A percentile compares a stretch with the other conserved stretches of the same genome.
Conservation (phyloP, 2,113 vertebrate species). For the Triplophysa siluroides region DNA sequence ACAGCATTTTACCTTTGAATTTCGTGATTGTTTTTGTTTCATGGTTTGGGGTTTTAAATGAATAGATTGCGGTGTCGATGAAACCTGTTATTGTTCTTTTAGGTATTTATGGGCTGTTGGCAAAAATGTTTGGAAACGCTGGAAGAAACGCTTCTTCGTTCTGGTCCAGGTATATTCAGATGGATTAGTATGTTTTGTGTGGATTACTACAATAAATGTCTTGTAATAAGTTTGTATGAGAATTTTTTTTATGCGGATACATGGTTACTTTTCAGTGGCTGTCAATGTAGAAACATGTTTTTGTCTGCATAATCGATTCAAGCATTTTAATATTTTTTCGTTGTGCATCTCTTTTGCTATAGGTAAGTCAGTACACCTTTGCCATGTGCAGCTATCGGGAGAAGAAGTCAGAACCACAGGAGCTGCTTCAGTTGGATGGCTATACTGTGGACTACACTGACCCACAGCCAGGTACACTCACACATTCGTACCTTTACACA, state of each 20-base stretch:
- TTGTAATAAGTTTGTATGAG: no score
- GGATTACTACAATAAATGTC: no score
- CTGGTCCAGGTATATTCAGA: conserved; percentile 87
- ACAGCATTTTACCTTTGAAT: neutral
- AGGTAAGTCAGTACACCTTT: conserved; percentile 99
- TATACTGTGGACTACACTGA: conserved; percentile 99
- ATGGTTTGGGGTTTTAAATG: neutral
- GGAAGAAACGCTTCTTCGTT: conserved; percentile 99
- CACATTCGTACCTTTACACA: neutral
- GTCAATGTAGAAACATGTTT: neutral
- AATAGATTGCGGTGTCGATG: neutral
- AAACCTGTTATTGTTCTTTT: conserved; percentile 52
- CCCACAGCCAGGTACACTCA: conserved; percentile 88
- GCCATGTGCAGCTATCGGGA: conserved; percentile 99
- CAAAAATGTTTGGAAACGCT: conserved; percentile 99
- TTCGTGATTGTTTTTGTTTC: conserved; percentile 45
- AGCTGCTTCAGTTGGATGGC: conserved; percentile 94
- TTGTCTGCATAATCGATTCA: neutral
- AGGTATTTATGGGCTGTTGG: conserved; percentile 99
- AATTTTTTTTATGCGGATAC: no score
- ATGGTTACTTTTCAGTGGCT: neutral
- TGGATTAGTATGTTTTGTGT: neutral
- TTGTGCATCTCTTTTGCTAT: conserved; percentile 53
- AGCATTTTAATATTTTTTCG: neutral
- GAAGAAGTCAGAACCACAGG: conserved; percentile 98